These are phyloP conservation scores for Leucoma salicis DNA, from an alignment of 2,888 invertebrate species.

Conservation along the genomic window DNA sequence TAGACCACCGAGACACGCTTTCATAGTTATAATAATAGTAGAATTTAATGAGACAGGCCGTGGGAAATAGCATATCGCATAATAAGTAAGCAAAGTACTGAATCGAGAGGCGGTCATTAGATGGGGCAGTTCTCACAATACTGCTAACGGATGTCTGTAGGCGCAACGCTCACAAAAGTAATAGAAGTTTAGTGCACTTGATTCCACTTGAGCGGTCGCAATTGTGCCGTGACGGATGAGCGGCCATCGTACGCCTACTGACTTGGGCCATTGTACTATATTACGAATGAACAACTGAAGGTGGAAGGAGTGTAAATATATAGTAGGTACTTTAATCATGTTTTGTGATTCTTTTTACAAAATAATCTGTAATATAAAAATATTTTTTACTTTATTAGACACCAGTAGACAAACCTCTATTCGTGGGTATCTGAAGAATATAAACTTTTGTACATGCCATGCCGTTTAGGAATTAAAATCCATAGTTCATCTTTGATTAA, in stretches of 20 bases:
- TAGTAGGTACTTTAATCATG: too few species aligned
- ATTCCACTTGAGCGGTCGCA: conserved; percentile 71
- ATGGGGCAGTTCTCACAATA: conserved; percentile 39
- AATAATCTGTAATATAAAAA: too few species aligned
- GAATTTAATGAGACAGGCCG: neutral
- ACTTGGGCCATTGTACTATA: conserved; percentile 34
- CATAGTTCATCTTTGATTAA: too few species aligned
- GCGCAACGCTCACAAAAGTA: conserved; percentile 64
- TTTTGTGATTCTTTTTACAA: too few species aligned
- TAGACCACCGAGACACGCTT: too few species aligned
- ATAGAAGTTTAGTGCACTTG: conserved; percentile 73
- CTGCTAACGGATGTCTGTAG: conserved; percentile 63
- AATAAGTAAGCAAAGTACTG: conserved; percentile 2
- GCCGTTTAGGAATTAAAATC: too few species aligned
- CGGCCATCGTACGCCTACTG: conserved; percentile 44
- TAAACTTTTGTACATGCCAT: too few species aligned
- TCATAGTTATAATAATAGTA: too few species aligned
- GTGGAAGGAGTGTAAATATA: too few species aligned
- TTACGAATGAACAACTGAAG: neutral
- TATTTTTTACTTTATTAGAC: too few species aligned
- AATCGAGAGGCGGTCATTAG: conserved; percentile 9
- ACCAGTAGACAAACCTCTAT: too few species aligned
- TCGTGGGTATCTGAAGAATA: too few species aligned
- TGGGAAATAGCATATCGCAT: conserved; percentile 16
- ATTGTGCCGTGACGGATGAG: conserved; percentile 53